These are phyloP conservation scores for Antrozous pallidus DNA, from an alignment of 2,797 vertebrate genomes.

Conservation along the genomic window DNA sequence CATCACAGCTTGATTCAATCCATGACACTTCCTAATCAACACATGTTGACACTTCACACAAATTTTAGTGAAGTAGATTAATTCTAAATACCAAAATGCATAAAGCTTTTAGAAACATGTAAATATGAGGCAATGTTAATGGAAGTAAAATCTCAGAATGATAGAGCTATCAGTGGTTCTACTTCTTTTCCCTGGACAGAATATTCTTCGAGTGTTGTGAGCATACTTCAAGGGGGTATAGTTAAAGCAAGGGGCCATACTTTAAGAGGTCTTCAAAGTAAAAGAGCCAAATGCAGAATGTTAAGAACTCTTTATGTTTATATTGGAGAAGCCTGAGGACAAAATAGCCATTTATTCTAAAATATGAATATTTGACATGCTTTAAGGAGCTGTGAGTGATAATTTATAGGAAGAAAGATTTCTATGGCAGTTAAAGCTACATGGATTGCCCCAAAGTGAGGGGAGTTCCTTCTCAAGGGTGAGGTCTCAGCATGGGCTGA, in stretches of 20 bases:
- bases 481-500: background rate
- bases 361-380: slow-evolving; percentile 12
- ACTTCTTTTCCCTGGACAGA: background rate
- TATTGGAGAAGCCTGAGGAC: background rate
- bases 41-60: background rate
- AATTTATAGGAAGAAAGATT: background rate
- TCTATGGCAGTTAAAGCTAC: background rate
- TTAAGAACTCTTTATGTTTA: background rate
- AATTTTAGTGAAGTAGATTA: background rate
- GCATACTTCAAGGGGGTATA: background rate
- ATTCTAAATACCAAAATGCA: background rate
- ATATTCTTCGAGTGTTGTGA: background rate
- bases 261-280: background rate
- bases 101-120: background rate
- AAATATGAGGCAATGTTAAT: background rate
- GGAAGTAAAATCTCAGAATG: background rate
- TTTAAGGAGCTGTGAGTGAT: background rate
- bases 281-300: background rate
- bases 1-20: background rate
- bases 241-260: background rate
- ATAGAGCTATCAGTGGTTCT: background rate
- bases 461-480: background rate
- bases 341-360: background rate
- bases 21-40: background rate
- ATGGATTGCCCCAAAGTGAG: background rate